These are phyloP conservation scores for Palythoa grandis DNA, from an alignment of 92 coral and sea anemone genomes.

Conservation along the genomic window DNA sequence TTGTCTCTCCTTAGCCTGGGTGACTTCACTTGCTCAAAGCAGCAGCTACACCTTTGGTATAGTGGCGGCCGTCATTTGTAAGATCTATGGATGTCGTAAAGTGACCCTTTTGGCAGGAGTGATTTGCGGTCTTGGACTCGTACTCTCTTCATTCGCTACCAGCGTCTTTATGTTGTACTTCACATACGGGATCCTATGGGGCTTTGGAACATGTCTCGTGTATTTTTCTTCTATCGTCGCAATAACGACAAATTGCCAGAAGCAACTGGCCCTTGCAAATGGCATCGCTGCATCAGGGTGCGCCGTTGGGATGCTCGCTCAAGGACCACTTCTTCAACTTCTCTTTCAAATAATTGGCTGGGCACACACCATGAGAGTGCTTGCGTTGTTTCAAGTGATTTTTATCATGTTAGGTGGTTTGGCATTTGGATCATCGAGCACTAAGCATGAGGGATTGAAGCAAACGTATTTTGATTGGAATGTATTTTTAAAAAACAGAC, in stretches of 20 bases:
- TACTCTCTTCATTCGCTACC: conserved; percentile 59
- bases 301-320: conserved; percentile 64
- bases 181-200: conserved; percentile 67
- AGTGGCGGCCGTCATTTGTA: conserved; percentile 59
- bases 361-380: conserved; percentile 53
- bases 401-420: not conserved
- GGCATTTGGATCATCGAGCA: conserved; percentile 17
- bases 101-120: conserved; percentile 58
- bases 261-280: conserved; percentile 56
- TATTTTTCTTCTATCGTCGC: conserved; percentile 61
- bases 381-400: conserved; percentile 14
- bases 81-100: conserved; percentile 63
- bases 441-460: not conserved
- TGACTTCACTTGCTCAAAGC: conserved; percentile 64
- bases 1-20: conserved; percentile 53
- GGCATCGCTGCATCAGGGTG: conserved; percentile 64
- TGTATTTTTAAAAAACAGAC: conserved; percentile 51
- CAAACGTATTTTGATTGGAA: conserved; percentile 20
- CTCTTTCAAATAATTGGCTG: conserved; percentile 55
- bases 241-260: conserved; percentile 49
- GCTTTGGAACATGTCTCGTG: conserved; percentile 68
- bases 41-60: conserved; percentile 62
- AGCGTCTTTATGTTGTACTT: conserved; percentile 58
- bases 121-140: conserved; percentile 52
- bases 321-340: conserved; percentile 61